Percentiles rank a stretch among this genome's conserved stretches.
Evolutionary conservation across 2,113 vertebrate species (phyloP).

Genomic region (Lucifuga dentata): DNA sequence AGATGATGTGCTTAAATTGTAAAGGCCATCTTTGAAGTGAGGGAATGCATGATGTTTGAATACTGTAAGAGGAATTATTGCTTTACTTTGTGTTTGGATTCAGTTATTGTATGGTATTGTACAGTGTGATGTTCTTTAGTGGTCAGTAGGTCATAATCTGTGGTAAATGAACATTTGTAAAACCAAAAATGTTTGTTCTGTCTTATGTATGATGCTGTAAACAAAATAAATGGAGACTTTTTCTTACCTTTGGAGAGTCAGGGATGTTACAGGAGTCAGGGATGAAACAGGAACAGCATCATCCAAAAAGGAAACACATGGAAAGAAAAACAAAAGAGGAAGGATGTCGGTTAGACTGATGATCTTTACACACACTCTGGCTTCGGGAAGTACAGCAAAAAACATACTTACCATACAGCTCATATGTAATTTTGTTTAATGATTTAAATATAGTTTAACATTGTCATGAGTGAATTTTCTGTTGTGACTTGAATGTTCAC

Average conservation of each 20-base stretch:
- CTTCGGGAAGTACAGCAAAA: conserved; percentile 24
- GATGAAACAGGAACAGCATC: conserved; percentile 38
- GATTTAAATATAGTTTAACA: too few species aligned
- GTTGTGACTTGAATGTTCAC: too few species aligned
- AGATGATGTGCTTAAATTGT: background rate
- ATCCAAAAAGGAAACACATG: conserved; percentile 55
- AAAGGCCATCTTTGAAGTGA: conserved; percentile 21
- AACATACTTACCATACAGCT: conserved; percentile 70
- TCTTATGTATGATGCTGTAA: conserved; percentile 23
- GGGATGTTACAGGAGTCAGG: conserved; percentile 30
- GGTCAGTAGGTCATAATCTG: conserved; percentile 4
- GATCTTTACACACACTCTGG: conserved; percentile 27
- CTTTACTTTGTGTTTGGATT: conserved; percentile 1
- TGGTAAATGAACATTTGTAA: conserved; percentile 1
- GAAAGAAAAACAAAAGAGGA: conserved; percentile 64
- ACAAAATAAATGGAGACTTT: conserved; percentile 27
- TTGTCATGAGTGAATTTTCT: too few species aligned
- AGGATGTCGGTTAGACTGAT: conserved; percentile 65
- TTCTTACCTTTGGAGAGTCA: conserved; percentile 79
- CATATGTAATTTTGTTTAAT: too few species aligned
- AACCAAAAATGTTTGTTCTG: background rate
- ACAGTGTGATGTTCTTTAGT: background rate
- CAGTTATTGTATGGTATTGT: background rate
- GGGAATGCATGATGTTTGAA: conserved; percentile 4
- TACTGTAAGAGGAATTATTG: background rate